Evolutionary conservation across 2,888 invertebrate genomes (phyloP), one percentile per base, ranked within the genome.

Genomic region (Drosophila niveifrons): DNA sequence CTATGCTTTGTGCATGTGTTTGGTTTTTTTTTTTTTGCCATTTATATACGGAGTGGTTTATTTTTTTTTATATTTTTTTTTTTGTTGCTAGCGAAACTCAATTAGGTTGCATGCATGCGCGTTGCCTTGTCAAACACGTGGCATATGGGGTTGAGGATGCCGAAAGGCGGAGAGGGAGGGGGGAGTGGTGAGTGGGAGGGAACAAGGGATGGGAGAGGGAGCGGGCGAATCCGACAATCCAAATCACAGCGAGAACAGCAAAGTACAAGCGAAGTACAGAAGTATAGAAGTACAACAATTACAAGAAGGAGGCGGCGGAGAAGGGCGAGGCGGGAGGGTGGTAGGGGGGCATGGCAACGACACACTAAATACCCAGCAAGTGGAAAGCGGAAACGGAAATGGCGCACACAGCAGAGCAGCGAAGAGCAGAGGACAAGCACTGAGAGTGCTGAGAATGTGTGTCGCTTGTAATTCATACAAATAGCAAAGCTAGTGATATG

Each of bases 381-480:
- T 88, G 84, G 73, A 88, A 88, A 88, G 62, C 87, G 89, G 87
- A 83, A 88, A 87, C 84, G 83, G 89, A 83, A 88, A 83, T 87
- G 82, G 75, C 89, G 79, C 85, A 83, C 79, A 88, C 51, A 78
- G 75, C 52, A 82, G 29, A 58, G 69, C 72, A 75, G 2, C 50
- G 44, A 29, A 67, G 2, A 52, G 58, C 44, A 70, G 29, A 36
- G 56, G 34, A 67, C 18, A 44, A 43, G 48, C 17, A 43, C 50
- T 39, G 39, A 39, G 39, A n/a, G 75, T 68, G 72, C 69, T 66
- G 68, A 62, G 79, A 75, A 72, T 79, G 69, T 82, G 66, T 75
- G 87, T 66, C 69, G 69, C 88, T 72, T 81, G 83, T 88, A 88
- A 86, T 78, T 88, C 84, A 88, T 78, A 80, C 77, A 78, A 78